Evolutionary conservation across 2,113 vertebrate species (phyloP), one percentile per base, ranked within the genome.

Genomic region (Xyliphius kryptos): DNA sequence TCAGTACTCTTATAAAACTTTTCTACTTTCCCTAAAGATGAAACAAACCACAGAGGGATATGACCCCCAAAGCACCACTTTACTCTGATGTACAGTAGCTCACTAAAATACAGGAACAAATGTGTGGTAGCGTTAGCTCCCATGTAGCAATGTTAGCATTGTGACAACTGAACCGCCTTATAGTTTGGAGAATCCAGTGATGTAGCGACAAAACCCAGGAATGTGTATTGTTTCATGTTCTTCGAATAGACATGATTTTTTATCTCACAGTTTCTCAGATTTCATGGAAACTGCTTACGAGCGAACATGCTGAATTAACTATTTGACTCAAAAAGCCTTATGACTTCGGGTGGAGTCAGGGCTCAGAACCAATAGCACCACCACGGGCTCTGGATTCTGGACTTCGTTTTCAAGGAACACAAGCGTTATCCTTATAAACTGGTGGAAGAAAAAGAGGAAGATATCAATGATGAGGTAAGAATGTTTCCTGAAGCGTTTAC

Each of bases 381-480:
- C 43, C 8, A 41, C 13, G 3, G 22, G 36, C 11, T 4, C 26
- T 51, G 37, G 5, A 15, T 37, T 52, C 9, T 12, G 16, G 13
- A n/a, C 8, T 6, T 41, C 20, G 19, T 9, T 21, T 56, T 48
- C 51, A n/a, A 36, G 15, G 52, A 56, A 66, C 20, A 11, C 9
- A 6, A 17, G 10, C 44, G 9, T 3, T 22, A 12, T 47, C 22
- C 0, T 3, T 38, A 41, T 11, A 46, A 46, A 47, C 41, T 32
- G 22, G 17, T n/a, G 10, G 22, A 32, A 65, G 41, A 2, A 43
- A 49, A 49, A 12, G 15, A 40, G 37, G 38, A 47, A 13, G n/a
- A 48, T 15, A 12, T 65, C 43, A 20, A 65, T n/a, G 2, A 65
- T 56, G 63, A 56, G 63, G 63, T 66, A 66, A 49, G 53, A 32